Evolutionary conservation across 2,888 invertebrate genomes (phyloP), one percentile per base, ranked within the genome.

Genomic region (Sphecodes monilicornis): DNA sequence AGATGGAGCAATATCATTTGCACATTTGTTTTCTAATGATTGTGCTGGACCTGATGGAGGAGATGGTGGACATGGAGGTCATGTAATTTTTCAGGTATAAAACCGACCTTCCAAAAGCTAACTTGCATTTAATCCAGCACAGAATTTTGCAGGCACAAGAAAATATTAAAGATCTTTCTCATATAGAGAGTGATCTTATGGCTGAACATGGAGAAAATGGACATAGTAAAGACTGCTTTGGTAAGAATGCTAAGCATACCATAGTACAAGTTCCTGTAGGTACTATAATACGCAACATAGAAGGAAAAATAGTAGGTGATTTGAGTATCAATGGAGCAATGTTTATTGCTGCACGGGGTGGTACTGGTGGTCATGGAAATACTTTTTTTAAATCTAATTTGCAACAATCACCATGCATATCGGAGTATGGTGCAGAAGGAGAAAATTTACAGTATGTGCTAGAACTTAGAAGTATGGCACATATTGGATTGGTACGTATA

Each of bases 341-440:
- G 96, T 99, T 98, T 95, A 96, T 99, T 26, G 99, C 98, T 13
- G 99, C 99, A 18, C 95, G 99, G 85, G 99, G 99, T 0, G 99
- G 99, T 5, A 97, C 98, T 0, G 99, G 99, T 0, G 99, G 99
- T 0, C 97, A 97, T 93, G 99, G 99, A 0, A 99, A 99, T 95
- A 96, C 97, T 85, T 99, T 97, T 95, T 99, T 99, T 94, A 96
- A 97, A 32, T 97, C 97, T 0, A 97, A 98, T 91, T 96, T 96
- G 70, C 96, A 97, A 93, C 96, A 97, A 96, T 95, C 98, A 0
- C 99, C 99, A 0, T 95, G 96, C 88, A 96, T 98, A 82, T 97
- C 98, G 8, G 99, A 99, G 95, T 95, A 96, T 87, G 99, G 99
- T 0, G 99, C 98, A 0, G 70, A 90, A 0, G 99, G 99, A 0